phyloP scores from a whole-genome alignment of 2,888 invertebrate species.

The Alsophila aescularia region DNA sequence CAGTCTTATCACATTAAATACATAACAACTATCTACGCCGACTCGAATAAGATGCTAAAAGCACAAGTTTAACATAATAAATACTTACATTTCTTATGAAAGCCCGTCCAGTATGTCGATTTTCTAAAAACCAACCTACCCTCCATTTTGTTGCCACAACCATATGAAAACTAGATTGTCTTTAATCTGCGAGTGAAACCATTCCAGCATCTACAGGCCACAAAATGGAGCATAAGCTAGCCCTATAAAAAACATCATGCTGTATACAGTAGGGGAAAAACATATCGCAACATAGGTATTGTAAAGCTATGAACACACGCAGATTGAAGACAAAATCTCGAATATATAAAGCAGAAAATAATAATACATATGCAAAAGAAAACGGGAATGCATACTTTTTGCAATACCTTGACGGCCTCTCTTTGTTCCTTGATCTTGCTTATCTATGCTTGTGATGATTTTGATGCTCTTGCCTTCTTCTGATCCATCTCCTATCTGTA shows the following conservation, averaged over 20 bases:
- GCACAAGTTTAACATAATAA: background rate
- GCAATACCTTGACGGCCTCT: constrained; percentile 44
- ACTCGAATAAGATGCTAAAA: too few species aligned
- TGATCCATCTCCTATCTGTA: constrained; percentile 65
- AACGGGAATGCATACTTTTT: constrained; percentile 30
- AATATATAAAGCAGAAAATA: constrained; percentile 1
- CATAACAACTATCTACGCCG: too few species aligned
- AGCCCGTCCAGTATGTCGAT: background rate
- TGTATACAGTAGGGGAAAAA: constrained; percentile 35
- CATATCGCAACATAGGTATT: constrained; percentile 28
- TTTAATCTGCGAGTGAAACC: background rate
- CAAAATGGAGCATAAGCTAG: constrained; percentile 11
- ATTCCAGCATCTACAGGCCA: background rate
- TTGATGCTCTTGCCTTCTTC: constrained; percentile 67
- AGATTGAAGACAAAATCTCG: constrained; percentile 35
- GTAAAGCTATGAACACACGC: constrained; percentile 79
- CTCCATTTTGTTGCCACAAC: constrained; percentile 19
- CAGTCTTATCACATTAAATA: too few species aligned
- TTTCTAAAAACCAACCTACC: constrained; percentile 13
- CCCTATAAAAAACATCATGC: constrained; percentile 29
- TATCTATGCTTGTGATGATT: constrained; percentile 58
- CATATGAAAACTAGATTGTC: constrained; percentile 12
- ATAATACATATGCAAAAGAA: background rate
- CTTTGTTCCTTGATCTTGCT: constrained; percentile 39
- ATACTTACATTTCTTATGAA: background rate